phyloP scores from a whole-genome alignment of 2,797 vertebrate genomes.

The Ciconia nigra region DNA sequence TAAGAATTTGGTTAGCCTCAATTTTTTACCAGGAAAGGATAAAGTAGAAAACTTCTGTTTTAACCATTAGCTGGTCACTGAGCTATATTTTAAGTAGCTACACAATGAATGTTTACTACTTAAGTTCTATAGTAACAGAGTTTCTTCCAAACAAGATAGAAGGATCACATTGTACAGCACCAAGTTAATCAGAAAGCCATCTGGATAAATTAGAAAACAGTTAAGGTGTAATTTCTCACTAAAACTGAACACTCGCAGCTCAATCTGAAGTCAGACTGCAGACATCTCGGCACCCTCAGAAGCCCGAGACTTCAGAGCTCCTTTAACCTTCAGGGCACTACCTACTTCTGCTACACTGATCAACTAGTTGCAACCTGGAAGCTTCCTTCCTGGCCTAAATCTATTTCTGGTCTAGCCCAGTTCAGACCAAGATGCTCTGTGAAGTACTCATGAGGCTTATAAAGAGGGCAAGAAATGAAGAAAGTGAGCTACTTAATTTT shows the following conservation, averaged over 20 bases:
- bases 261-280: not conserved
- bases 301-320: not conserved
- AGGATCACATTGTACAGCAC: not conserved
- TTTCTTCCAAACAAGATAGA: not conserved
- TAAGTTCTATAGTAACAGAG: not conserved
- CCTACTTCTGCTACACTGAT: not conserved
- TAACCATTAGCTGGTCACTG: not conserved
- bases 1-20: not conserved
- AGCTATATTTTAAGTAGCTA: not conserved
- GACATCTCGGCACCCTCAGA: rapidly evolving
- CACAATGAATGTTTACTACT: not conserved
- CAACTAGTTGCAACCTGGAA: not conserved
- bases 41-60: not conserved
- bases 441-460: not conserved
- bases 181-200: not conserved
- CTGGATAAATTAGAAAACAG: not conserved
- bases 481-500: not conserved
- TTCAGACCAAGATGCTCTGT: not conserved
- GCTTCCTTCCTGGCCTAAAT: not conserved
- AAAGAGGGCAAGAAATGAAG: not conserved
- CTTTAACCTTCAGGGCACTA: not conserved
- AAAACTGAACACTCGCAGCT: not conserved
- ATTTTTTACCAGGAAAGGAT: not conserved
- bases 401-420: not conserved
- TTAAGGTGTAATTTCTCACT: not conserved